A percentile compares a stretch with the other conserved stretches of the same genome.
Evolutionary conservation across 2,888 invertebrate genomes (phyloP).

Genomic region (Leucoma salicis): DNA sequence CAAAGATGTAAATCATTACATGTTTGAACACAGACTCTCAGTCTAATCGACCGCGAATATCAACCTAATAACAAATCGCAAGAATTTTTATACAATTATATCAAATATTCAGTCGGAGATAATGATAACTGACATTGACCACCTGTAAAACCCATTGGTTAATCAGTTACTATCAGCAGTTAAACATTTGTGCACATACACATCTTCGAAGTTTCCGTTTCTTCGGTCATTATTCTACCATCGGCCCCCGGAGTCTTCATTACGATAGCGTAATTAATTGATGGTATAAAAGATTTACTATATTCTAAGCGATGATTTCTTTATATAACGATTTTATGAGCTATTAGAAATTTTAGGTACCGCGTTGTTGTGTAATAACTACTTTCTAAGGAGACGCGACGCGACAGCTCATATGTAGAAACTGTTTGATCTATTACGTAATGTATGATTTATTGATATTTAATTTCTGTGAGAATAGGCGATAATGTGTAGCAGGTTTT

Average conservation of each 20-base stretch:
- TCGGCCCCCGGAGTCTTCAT: conserved; percentile 7
- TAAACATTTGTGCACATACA: no score
- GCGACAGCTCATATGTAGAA: conserved; percentile 32
- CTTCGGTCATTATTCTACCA: background rate
- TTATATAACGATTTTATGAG: conserved; percentile 48
- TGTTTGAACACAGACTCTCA: no score
- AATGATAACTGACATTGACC: no score
- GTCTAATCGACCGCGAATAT: no score
- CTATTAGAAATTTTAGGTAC: conserved; percentile 48
- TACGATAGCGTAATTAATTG: conserved; percentile 34
- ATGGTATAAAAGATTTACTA: conserved; percentile 32
- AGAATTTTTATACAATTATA: no score
- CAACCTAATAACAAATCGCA: no score
- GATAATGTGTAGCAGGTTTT: background rate
- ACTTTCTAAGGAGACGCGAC: conserved; percentile 47
- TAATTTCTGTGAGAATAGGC: conserved; percentile 4
- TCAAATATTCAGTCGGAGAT: no score
- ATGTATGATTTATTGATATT: conserved; percentile 24
- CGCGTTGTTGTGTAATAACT: conserved; percentile 41
- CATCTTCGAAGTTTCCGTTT: no score
- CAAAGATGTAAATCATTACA: no score
- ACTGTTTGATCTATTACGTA: conserved; percentile 37
- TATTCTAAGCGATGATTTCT: conserved; percentile 36
- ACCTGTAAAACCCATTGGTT: no score
- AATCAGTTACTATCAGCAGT: no score